phyloP scores from a whole-genome alignment of 2,113 vertebrate genomes.

The Hemibagrus wyckioides region DNA sequence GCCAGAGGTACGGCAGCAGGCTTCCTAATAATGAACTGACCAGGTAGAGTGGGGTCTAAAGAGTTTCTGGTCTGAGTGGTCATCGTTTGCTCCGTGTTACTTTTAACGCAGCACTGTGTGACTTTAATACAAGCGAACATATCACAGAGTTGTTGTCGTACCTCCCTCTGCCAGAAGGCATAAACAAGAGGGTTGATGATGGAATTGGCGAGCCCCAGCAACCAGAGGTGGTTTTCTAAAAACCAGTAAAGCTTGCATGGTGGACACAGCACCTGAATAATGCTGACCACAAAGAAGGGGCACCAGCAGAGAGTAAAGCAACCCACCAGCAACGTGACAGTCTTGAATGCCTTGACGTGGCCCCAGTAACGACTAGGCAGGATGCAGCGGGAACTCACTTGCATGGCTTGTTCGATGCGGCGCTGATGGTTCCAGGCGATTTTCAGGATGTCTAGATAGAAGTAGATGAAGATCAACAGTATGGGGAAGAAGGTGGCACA shows the following conservation, averaged over 20 bases:
- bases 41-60: background rate
- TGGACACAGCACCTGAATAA: conserved; percentile 76
- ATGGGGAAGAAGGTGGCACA: conserved; percentile 81
- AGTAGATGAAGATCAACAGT: conserved; percentile 80
- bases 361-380: conserved; percentile 56
- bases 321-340: conserved; percentile 80
- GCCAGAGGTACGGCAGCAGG: background rate
- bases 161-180: conserved; percentile 84
- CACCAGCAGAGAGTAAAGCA: conserved; percentile 86
- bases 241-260: conserved; percentile 71
- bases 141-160: conserved; percentile 76
- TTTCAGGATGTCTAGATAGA: conserved; percentile 91
- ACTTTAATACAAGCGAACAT: conserved; percentile 69
- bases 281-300: conserved; percentile 81
- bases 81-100: background rate
- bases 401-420: conserved; percentile 77
- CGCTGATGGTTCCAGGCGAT: conserved; percentile 80
- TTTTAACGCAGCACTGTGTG: conserved; percentile 44
- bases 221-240: conserved; percentile 85
- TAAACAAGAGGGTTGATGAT: conserved; percentile 89
- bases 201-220: conserved; percentile 85
- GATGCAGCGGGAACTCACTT: conserved; percentile 58
- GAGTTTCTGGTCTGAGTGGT: background rate
- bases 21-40: background rate
- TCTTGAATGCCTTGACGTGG: conserved; percentile 85